Evolutionary conservation across 2,113 vertebrate species (phyloP).

Genomic region (Chrysochloris asiatica): DNA sequence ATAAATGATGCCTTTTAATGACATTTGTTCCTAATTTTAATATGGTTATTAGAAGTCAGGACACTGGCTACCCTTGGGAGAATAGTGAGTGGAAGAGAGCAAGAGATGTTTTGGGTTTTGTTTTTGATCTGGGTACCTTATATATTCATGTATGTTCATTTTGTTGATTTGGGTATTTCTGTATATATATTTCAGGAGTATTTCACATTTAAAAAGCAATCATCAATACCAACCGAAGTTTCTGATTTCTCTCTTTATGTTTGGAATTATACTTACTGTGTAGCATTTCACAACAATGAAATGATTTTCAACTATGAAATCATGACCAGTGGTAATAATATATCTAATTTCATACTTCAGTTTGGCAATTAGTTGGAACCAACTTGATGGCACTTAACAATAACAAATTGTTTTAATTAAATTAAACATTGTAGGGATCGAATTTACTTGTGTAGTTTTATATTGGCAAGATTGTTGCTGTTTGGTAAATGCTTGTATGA

Average conservation of each 20-base stretch:
- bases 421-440: neutral
- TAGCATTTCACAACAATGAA: no score
- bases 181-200: neutral
- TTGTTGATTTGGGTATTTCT: neutral
- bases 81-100: neutral
- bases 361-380: neutral
- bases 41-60: neutral
- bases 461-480: neutral
- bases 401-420: slow-evolving; percentile 3
- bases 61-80: neutral
- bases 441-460: neutral
- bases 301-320: no score
- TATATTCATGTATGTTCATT: neutral
- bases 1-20: neutral
- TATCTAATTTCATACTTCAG: no score
- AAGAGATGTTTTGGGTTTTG: neutral
- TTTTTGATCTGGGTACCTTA: neutral
- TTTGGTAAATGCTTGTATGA: neutral
- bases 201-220: neutral
- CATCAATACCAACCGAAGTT: neutral
- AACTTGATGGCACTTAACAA: no score
- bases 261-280: no score
- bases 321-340: no score
- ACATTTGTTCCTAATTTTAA: neutral
- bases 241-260: no score